phyloP scores from a whole-genome alignment of 1,140 invertebrate species.

The Thaumetopoea pityocampa region DNA sequence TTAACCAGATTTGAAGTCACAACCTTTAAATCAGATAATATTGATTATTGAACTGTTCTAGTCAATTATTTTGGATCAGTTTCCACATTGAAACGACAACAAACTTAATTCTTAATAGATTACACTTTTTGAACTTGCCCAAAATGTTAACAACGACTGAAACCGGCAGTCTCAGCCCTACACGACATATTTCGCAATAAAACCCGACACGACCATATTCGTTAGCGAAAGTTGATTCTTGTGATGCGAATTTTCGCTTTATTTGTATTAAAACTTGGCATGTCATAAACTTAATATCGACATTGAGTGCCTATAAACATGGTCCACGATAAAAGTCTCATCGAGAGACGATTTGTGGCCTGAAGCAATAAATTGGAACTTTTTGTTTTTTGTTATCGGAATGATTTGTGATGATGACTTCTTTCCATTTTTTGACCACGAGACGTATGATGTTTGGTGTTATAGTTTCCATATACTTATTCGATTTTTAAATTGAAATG shows the following conservation, averaged over 20 bases:
- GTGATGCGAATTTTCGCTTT: conserved; percentile 33
- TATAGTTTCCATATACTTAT: too few relatives aligned
- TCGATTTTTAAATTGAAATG: too few relatives aligned
- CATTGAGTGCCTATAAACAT: conserved; percentile 16
- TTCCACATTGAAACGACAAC: too few relatives aligned
- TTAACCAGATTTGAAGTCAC: too few relatives aligned
- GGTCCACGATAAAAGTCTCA: conserved; percentile 19
- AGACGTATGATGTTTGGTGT: too few relatives aligned
- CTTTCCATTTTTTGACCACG: too few relatives aligned
- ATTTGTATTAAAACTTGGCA: conserved; percentile 24
- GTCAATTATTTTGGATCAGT: too few relatives aligned
- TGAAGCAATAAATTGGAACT: conserved; percentile 1
- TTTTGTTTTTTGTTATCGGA: not conserved
- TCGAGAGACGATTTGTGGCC: conserved; percentile 8
- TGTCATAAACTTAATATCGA: conserved; percentile 30
- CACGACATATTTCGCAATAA: conserved; percentile 31
- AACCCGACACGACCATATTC: conserved; percentile 41
- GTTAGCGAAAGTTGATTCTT: conserved; percentile 50
- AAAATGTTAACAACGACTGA: conserved; percentile 15
- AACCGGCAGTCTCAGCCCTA: conserved; percentile 15
- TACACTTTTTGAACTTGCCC: conserved; percentile 9
- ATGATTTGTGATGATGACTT: conserved; percentile 1
- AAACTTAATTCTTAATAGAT: too few relatives aligned
- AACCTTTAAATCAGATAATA: too few relatives aligned
- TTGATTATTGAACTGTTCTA: too few relatives aligned